phyloP scores from a whole-genome alignment of 2,797 vertebrate genomes.

The Alauda arvensis region DNA sequence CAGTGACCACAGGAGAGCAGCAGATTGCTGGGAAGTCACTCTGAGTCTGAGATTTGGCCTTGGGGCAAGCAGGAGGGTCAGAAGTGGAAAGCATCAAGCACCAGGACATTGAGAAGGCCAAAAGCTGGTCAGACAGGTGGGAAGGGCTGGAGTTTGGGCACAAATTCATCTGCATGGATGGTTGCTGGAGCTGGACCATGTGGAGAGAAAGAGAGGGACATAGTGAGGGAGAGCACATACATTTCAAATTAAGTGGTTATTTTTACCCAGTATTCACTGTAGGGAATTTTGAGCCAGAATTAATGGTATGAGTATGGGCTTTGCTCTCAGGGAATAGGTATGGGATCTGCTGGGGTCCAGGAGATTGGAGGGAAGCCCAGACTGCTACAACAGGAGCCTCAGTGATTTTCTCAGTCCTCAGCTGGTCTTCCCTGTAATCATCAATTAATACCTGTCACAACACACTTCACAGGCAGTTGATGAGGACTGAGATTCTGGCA shows the following conservation, averaged over 20 bases:
- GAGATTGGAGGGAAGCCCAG: too few relatives aligned
- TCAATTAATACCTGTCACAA: constrained; percentile 32
- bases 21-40: not conserved
- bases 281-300: not conserved
- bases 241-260: not conserved
- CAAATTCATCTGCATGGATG: not conserved
- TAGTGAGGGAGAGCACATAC: not conserved
- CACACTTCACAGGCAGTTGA: not conserved
- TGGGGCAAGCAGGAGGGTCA: not conserved
- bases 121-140: not conserved
- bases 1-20: not conserved
- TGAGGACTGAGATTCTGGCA: constrained; percentile 23
- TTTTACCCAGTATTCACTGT: not conserved
- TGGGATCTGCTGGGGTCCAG: not conserved
- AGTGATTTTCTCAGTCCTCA: not conserved
- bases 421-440: constrained; percentile 4
- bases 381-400: not conserved
- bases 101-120: not conserved
- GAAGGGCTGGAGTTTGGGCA: not conserved
- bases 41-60: rapidly evolving
- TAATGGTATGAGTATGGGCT: not conserved
- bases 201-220: rapidly evolving
- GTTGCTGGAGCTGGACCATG: not conserved
- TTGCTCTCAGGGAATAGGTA: not conserved
- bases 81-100: not conserved